Base-by-base conservation (phyloP, 2,113 vertebrate species). In the Gavia stellata region DNA sequence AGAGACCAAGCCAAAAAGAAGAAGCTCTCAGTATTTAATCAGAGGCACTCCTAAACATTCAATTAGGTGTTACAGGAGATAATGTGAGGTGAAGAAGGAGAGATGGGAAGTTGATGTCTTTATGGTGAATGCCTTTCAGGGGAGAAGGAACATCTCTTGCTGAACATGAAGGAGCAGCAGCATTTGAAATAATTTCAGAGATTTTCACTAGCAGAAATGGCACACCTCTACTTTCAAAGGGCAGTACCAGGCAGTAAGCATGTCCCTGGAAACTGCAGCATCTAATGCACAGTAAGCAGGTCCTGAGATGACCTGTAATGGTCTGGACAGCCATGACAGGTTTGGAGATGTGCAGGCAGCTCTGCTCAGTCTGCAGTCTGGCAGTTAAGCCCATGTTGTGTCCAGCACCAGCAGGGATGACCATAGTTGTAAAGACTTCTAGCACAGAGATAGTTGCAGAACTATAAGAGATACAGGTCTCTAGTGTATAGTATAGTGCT, bases 311-410 rank as follows among this genome's bases (percentile, higher is more conserved):
- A 65, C 8, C 18, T 59, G 10, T 40, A 49, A 53, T 44, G 10
- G 5, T 53, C 36, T 78, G 47, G 23, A 24, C 8, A 65, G 13
- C 20, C 7, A 4, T 6, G 14, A 38, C 3, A 0, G 9, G 9
- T 8, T 12, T 90, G 44, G 33, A 67, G 47, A 42, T 42, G 12
- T 17, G 13, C 47, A 71, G 33, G 8, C 14, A 61, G 12, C 11
- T 75, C 52, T 84, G 17, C 31, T 59, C 28, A 25, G 21, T 12
- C 12, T 29, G 5, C 24, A 33, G 10, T 29, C 23, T 38, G 31
- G 18, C 26, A 68, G 45, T 31, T 19, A 55, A 61, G 17, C 7
- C 38, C 12, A 2, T 18, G 13, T 38, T 40, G 3, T 7, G 12
- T 31, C n/a, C 26, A 53, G 11, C 6, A 70, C 1, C 7, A 84